Base-by-base conservation (phyloP, 2,888 invertebrate species). In the Tortrix viridana region DNA sequence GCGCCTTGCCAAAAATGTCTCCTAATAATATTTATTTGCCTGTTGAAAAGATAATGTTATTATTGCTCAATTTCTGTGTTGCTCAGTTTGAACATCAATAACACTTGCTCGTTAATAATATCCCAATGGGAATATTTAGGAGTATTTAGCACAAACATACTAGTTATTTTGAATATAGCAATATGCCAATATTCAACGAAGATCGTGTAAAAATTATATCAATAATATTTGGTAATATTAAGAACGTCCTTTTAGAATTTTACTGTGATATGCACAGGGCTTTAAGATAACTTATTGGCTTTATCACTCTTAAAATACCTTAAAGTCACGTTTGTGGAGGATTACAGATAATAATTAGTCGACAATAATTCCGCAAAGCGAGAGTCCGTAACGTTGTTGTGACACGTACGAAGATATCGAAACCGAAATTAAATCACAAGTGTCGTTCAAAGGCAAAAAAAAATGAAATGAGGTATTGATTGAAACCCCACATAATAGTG, bases 1-100 rank as follows among this genome's bases (percentile, higher is more conserved):
- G 80, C 81, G 79, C 83, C 90, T 90, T 91, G 90, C 90, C 91
- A 90, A 90, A 90, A 86, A 86, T 56, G 47, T 65, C 54, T 65
- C 59, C 64, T 69, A 65, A 67, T 72, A 74, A 74, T 77, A 76
- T 78, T 56, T 62, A 62, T 52, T 57, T 76, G 70, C 72, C 72
- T 70, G 43, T 48, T 64, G 44, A 46, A 66, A 72, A 63, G 48
- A 57, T 57, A 64, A 69, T 67, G 64, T 68, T 72, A 68, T 65
- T 69, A 60, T 70, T 69, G 67, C 69, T 69, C 53, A 69, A 69
- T 63, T 32, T 74, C 67, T 66, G 65, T 70, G 72, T 78, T 86
- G 87, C 86, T 88, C 85, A 86, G 69, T 70, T 69, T 67, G 62
- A 63, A 68, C 65, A 48, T 69, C 67, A 44, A 47, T 50, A 54